Evolutionary conservation across 1,140 invertebrate species (phyloP).

Genomic region (Aphis craccivora): DNA sequence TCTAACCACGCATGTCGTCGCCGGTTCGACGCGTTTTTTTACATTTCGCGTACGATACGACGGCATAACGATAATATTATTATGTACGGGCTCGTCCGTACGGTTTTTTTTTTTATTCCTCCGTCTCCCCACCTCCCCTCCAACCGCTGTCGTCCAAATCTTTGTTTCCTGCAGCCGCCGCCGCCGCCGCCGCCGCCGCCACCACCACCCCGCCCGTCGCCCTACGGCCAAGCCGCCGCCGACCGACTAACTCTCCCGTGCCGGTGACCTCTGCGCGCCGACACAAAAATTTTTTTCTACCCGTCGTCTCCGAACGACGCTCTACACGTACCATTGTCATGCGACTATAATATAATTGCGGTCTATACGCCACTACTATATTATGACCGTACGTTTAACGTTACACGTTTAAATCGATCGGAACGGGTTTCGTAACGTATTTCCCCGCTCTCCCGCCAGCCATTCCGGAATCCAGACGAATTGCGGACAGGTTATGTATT

Average conservation of each 20-base stretch:
- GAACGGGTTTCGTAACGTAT: background rate
- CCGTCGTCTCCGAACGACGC: too few species aligned
- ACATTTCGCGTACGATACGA: background rate
- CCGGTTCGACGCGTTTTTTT: background rate
- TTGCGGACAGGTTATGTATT: too few species aligned
- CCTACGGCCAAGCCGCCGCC: too few species aligned
- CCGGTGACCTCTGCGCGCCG: background rate
- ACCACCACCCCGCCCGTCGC: background rate
- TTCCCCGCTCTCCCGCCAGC: too few species aligned
- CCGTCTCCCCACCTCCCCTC: too few species aligned
- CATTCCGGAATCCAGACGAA: too few species aligned
- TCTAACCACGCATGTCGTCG: background rate
- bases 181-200: too few species aligned
- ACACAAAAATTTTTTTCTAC: background rate
- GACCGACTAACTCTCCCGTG: background rate
- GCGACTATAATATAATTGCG: background rate
- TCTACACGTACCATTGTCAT: background rate
- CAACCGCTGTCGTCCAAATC: background rate
- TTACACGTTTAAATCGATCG: conserved; percentile 3
- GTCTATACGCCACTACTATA: too few species aligned
- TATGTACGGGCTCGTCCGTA: background rate
- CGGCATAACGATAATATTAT: background rate
- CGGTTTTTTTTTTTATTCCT: background rate
- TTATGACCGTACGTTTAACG: too few species aligned
- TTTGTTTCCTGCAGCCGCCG: conserved; percentile 4